Percentiles rank a stretch among this genome's conserved stretches.
phyloP scores from a whole-genome alignment of 1,140 invertebrate species.

The Harpegnathos saltator region DNA sequence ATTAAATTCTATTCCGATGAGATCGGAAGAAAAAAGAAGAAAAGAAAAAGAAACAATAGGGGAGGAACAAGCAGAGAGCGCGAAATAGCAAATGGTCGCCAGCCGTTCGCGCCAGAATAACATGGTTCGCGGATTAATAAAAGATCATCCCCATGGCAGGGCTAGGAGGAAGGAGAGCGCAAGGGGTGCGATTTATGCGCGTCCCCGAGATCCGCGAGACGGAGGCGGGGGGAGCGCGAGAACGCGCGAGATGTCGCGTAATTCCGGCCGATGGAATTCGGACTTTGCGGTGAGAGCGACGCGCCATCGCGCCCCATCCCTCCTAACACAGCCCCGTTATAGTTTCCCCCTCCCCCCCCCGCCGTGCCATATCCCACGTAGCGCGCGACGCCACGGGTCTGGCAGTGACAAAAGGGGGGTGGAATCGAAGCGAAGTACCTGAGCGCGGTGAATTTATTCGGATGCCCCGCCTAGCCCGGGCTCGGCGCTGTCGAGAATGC shows the following conservation, averaged over 20 bases:
- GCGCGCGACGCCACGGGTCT: conserved; percentile 17
- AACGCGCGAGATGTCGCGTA: conserved; percentile 39
- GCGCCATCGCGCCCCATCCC: conserved; percentile 43
- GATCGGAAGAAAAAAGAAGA: too few relatives aligned
- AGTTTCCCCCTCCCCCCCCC: not conserved
- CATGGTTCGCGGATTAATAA: conserved; percentile 40
- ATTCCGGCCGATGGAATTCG: conserved; percentile 50
- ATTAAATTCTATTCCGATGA: conserved; percentile 16
- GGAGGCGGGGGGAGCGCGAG: too few relatives aligned
- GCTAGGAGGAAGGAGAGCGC: too few relatives aligned
- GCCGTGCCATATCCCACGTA: too few relatives aligned
- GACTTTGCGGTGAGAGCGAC: conserved; percentile 30
- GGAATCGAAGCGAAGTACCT: conserved; percentile 54
- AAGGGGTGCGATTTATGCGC: conserved; percentile 6
- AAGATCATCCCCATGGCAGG: too few relatives aligned
- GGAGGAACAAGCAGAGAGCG: conserved; percentile 9
- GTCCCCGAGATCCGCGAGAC: not conserved
- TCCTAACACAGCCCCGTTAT: conserved; percentile 24
- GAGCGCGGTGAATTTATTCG: conserved; percentile 58
- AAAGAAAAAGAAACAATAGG: too few relatives aligned
- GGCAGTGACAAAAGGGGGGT: conserved; percentile 54
- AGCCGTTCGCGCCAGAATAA: conserved; percentile 26
- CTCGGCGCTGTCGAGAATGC: conserved; percentile 34
- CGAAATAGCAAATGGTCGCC: not conserved
- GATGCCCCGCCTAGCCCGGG: conserved; percentile 35